Evolutionary conservation across 2,888 invertebrate genomes (phyloP).

Genomic region (Geotrupes spiniger): DNA sequence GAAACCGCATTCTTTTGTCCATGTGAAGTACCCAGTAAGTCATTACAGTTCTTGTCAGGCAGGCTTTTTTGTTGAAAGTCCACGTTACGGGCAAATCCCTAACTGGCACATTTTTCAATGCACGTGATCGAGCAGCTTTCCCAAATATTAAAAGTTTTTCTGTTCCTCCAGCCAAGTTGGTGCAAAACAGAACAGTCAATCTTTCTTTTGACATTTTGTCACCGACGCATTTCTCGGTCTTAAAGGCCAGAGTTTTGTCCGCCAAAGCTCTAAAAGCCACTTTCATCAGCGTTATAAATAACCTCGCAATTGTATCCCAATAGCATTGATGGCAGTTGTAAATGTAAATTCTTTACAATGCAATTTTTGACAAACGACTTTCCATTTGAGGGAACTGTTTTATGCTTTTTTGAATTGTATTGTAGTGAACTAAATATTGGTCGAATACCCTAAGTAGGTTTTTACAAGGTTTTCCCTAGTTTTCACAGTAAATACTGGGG

Average conservation of each 20-base stretch:
- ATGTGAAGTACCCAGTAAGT: constrained; percentile 20
- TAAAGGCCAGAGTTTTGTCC: constrained; percentile 32
- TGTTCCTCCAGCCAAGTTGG: constrained; percentile 29
- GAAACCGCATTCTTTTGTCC: constrained; percentile 11
- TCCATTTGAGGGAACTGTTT: too few relatives aligned
- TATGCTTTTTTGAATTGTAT: too few relatives aligned
- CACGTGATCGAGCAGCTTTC: constrained; percentile 23
- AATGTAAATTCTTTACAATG: too few relatives aligned
- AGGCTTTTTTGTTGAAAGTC: constrained; percentile 10
- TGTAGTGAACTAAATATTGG: too few relatives aligned
- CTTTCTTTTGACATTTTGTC: constrained; percentile 34
- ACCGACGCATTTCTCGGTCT: constrained; percentile 31
- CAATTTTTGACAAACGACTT: too few relatives aligned
- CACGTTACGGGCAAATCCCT: too few relatives aligned
- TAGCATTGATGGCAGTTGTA: constrained; percentile 19
- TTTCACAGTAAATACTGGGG: too few relatives aligned
- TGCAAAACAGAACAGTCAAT: constrained; percentile 30
- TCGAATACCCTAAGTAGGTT: too few relatives aligned
- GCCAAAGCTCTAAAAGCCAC: constrained; percentile 32
- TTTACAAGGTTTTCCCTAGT: too few relatives aligned
- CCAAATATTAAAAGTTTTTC: constrained; percentile 29
- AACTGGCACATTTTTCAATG: not conserved
- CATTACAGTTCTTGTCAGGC: constrained; percentile 25
- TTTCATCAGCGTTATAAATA: constrained; percentile 29
- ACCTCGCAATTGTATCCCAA: constrained; percentile 22